A percentile compares a stretch with the other conserved stretches of the same genome.
Evolutionary conservation across 2,797 vertebrate genomes (phyloP).

Genomic region (Myotis planiceps): DNA sequence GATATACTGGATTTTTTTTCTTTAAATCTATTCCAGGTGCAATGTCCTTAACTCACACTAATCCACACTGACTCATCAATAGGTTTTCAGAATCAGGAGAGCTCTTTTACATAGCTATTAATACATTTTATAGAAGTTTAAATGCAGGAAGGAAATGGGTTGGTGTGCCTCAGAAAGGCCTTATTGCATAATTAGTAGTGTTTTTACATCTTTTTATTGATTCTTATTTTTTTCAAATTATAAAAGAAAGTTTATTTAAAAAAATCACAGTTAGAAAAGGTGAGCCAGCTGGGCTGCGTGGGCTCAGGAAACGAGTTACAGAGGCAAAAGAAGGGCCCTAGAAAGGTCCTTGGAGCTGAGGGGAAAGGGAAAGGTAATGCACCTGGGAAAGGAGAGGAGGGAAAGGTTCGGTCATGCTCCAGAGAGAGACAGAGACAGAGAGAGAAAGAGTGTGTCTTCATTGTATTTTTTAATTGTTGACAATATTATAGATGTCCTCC

Average conservation of each 20-base stretch:
- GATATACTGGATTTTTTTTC: background rate
- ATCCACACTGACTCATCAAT: background rate
- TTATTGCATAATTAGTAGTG: slow-evolving; percentile 32
- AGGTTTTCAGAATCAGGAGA: slow-evolving; percentile 38
- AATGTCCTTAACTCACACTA: background rate
- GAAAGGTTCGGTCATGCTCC: background rate
- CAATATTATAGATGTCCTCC: too few species aligned
- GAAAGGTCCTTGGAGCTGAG: too few species aligned
- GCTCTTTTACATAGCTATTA: background rate
- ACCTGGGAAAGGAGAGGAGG: background rate
- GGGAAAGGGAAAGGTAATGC: background rate
- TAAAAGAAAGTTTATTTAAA: background rate
- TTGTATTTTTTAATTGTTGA: too few species aligned
- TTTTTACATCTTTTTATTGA: slow-evolving; percentile 15
- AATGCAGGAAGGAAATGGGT: background rate
- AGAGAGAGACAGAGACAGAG: background rate
- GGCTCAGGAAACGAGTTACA: background rate
- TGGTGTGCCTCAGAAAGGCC: background rate
- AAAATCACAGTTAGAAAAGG: background rate
- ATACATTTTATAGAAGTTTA: background rate
- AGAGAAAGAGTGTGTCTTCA: too few species aligned
- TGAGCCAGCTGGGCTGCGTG: background rate
- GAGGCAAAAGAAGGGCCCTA: background rate
- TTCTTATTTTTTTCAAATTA: background rate
- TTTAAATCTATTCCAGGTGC: background rate